These are phyloP conservation scores for Hippocampus zosterae DNA, from an alignment of 2,113 vertebrate species.

Conservation along the genomic window DNA sequence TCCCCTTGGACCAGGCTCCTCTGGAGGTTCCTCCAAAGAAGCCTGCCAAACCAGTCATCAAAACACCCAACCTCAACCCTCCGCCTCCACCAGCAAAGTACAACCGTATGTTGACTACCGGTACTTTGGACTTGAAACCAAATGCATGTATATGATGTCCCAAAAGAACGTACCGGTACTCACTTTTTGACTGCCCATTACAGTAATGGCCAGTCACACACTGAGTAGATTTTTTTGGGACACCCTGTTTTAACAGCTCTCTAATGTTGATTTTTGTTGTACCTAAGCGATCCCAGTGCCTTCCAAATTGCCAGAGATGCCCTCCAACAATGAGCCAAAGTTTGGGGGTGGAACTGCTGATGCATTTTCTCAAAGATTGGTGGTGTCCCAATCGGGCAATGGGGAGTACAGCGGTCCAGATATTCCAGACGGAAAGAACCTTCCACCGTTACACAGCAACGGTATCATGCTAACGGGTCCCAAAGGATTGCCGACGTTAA, in stretches of 20 bases:
- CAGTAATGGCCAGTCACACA: no score
- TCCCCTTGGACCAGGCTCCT: constrained; percentile 49
- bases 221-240: no score
- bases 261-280: not conserved
- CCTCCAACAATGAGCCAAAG: constrained; percentile 15
- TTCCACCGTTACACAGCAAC: constrained; percentile 13
- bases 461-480: not conserved
- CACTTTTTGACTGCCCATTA: no score
- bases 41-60: constrained; percentile 54
- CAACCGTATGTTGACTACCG: constrained; percentile 14
- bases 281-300: constrained; percentile 7
- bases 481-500: not conserved
- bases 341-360: constrained; percentile 28
- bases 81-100: constrained; percentile 8
- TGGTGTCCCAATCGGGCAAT: constrained; percentile 16
- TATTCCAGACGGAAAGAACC: not conserved
- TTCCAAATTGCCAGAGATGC: constrained; percentile 26
- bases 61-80: constrained; percentile 40
- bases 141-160: not conserved
- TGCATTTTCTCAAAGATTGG: constrained; percentile 15
- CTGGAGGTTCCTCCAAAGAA: constrained; percentile 69
- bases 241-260: no score
- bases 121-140: not conserved
- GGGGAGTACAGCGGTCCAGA: constrained; percentile 12
- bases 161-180: not conserved